Percentiles rank a stretch among this genome's conserved stretches.
Evolutionary conservation across 2,113 vertebrate genomes (phyloP).

Genomic region (Sterna hirundo): DNA sequence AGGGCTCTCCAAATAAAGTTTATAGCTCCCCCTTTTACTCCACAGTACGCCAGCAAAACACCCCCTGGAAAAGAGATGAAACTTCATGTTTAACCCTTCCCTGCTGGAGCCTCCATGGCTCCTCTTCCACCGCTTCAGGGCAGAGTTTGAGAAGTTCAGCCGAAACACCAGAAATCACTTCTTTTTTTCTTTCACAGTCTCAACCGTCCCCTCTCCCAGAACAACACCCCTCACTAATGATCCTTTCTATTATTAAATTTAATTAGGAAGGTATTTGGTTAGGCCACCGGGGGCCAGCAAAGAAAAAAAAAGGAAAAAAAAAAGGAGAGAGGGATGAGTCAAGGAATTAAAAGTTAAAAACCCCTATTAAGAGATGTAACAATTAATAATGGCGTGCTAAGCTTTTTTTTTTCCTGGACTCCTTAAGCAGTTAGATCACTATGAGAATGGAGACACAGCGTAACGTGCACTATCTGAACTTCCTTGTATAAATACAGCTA

Average conservation of each 20-base stretch:
- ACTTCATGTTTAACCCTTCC: background rate
- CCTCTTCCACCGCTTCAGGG: no score
- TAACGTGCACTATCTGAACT: background rate
- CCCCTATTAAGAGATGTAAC: background rate
- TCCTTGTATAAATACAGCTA: background rate
- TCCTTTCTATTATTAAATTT: conserved; percentile 43
- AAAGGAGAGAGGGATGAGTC: background rate
- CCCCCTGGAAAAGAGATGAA: background rate
- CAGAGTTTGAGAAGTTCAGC: background rate
- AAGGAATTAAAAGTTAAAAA: conserved; percentile 31
- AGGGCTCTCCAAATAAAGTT: conserved; percentile 5
- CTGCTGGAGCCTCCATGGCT: background rate
- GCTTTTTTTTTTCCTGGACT: background rate
- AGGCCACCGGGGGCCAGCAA: background rate
- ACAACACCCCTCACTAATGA: background rate
- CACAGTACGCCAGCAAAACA: background rate
- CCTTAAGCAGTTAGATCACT: background rate
- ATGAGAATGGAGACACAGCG: background rate
- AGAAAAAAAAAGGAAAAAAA: background rate
- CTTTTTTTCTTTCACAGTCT: background rate
- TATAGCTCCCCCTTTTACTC: background rate
- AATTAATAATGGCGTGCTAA: background rate
- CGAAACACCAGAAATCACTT: background rate
- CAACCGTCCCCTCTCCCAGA: background rate
- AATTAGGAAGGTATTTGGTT: conserved; percentile 53